Percentiles rank a stretch among this genome's conserved stretches.
Conservation (phyloP, 2,113 vertebrate genomes). For the Zosterops lateralis region DNA sequence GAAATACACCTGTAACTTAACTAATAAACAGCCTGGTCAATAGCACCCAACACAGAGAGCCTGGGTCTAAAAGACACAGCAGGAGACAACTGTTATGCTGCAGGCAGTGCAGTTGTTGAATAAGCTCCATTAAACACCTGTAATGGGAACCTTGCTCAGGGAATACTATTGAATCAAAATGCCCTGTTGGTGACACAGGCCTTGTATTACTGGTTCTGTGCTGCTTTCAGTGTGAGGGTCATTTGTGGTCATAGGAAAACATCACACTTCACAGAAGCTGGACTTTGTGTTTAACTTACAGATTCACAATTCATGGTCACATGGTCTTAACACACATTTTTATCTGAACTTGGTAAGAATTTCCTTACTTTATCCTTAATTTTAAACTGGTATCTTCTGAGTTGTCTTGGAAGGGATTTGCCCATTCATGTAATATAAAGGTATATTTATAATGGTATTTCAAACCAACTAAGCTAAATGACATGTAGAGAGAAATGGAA, state of each 20-base stretch:
- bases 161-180: background rate
- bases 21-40: background rate
- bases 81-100: background rate
- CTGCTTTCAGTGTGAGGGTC: background rate
- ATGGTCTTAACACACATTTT: background rate
- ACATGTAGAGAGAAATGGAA: background rate
- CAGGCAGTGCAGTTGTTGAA: background rate
- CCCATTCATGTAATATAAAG: background rate
- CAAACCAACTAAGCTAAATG: background rate
- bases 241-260: background rate
- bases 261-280: background rate
- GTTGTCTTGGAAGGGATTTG: background rate
- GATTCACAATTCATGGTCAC: background rate
- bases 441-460: background rate
- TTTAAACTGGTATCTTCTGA: background rate
- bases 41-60: background rate
- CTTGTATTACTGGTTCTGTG: background rate
- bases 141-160: slow-evolving; percentile 5
- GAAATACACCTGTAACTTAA: background rate
- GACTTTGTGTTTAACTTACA: background rate
- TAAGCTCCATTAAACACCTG: background rate
- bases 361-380: background rate
- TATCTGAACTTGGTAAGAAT: background rate
- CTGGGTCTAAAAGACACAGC: background rate
- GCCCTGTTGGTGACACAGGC: background rate